These are phyloP conservation scores for Punctoribates punctum DNA, from an alignment of 2,888 invertebrate species.

Conservation along the genomic window DNA sequence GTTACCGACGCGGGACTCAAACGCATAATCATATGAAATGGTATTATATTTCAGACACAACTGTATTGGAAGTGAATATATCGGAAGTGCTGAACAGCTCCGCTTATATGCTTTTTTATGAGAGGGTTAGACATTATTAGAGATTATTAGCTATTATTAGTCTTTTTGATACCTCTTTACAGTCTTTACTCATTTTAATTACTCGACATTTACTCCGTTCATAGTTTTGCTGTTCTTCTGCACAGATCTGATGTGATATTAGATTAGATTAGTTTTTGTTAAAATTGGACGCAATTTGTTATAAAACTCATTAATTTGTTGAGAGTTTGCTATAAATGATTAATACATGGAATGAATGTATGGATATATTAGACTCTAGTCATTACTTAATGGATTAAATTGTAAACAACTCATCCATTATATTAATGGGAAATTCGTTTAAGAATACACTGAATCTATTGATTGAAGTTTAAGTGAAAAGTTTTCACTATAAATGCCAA, in stretches of 20 bases:
- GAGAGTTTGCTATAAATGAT: background rate
- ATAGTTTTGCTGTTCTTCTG: background rate
- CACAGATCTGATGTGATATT: background rate
- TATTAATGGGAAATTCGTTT: slow-evolving; percentile 4
- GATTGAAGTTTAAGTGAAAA: background rate
- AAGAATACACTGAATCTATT: background rate
- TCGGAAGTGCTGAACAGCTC: slow-evolving; percentile 76
- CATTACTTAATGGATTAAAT: slow-evolving; percentile 2
- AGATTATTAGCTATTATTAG: background rate
- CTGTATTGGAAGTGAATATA: slow-evolving; percentile 73
- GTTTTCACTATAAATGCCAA: too few relatives aligned
- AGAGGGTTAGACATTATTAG: slow-evolving; percentile 54
- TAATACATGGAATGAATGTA: background rate
- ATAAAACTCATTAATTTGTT: slow-evolving; percentile 8
- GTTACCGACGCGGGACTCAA: slow-evolving; percentile 67
- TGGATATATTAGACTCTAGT: background rate
- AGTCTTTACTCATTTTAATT: background rate
- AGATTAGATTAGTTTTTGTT: background rate
- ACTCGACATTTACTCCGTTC: background rate
- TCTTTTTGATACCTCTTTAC: background rate
- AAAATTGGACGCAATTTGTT: background rate
- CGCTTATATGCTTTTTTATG: slow-evolving; percentile 92
- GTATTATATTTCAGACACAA: slow-evolving; percentile 81
- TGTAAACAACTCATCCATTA: background rate
- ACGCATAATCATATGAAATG: slow-evolving; percentile 60